Base-by-base conservation (phyloP, 2,797 vertebrate species). In the Galagoides demidoff region DNA sequence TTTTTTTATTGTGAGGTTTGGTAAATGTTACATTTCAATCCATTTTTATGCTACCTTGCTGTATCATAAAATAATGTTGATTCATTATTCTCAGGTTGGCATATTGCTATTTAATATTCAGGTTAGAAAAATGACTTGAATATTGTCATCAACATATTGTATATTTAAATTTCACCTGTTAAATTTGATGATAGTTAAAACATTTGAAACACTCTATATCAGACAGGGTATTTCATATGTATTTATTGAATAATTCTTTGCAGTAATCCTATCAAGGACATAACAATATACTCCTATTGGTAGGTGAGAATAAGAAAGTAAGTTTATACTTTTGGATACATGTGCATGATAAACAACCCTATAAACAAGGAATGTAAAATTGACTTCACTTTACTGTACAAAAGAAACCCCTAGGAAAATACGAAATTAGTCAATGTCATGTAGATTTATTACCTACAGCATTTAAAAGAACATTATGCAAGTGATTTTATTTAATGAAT, bases 361-460 rank as follows among this genome's bases (percentile, higher is more conserved):
- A 45, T 34, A 2, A 73, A 73, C 8, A 92, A 81, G 39, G 6
- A 76, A 88, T 43, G 71, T 52, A 90, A 31, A 96, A 77, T 92
- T 59, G 77, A 81, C 12, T 34, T 82, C 45, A 8, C 1, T 22
- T 90, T 81, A 90, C 23, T 84, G 71, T 61, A 90, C 25, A 82
- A 61, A 92, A 90, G 19, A 10, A 92, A 82, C 92, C 8, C 12
- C 37, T 83, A 83, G 31, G 14, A 86, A 79, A n/a, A 85, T 76
- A 77, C 19, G 90, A 27, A 95, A 86, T 92, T 89, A 88, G 31
- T 88, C 71, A 52, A 12, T 94, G 34, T 92, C 52, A 92, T 39
- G 12, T 49, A 89, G 78, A 91, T 85, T 85, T 91, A 73, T 94
- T 78, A 81, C 29, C 66, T 20, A 68, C 10, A 94, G 22, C 19